Percentiles rank a stretch among this genome's conserved stretches.
These are phyloP conservation scores for Conus canariensis DNA, from an alignment of 2,888 invertebrate species.

Conservation along the genomic window DNA sequence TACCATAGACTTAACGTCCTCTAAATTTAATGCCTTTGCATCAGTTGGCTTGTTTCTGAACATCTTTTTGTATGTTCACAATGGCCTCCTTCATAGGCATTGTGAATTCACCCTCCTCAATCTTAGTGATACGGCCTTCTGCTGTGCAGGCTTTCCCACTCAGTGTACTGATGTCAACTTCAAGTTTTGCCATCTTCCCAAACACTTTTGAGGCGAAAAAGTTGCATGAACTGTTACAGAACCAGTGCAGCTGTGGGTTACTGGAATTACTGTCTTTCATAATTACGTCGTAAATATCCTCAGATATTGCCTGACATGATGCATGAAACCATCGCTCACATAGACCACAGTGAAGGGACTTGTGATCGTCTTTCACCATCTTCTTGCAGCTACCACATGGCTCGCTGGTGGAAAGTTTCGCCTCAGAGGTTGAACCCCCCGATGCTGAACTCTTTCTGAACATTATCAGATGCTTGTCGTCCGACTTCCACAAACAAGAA, in stretches of 20 bases:
- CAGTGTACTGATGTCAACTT: background rate
- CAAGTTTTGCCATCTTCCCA: background rate
- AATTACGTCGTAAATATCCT: no score
- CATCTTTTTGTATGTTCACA: background rate
- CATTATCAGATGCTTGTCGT: no score
- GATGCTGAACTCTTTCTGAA: no score
- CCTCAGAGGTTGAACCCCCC: no score
- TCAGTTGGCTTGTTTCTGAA: background rate
- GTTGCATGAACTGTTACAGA: background rate
- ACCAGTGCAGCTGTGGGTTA: background rate
- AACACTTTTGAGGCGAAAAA: background rate
- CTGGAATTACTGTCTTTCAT: no score
- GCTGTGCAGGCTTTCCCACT: background rate
- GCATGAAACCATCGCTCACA: no score
- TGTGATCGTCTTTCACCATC: no score
- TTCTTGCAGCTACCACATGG: no score
- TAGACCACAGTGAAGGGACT: no score
- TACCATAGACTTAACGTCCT: background rate
- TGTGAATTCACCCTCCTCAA: background rate
- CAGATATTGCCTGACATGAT: no score
- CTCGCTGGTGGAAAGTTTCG: no score
- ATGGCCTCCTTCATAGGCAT: background rate
- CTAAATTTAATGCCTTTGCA: background rate
- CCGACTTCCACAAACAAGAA: no score
- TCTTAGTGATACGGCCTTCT: background rate